Evolutionary conservation across 1,140 invertebrate species (phyloP).

Genomic region (Amphibalanus amphitrite): DNA sequence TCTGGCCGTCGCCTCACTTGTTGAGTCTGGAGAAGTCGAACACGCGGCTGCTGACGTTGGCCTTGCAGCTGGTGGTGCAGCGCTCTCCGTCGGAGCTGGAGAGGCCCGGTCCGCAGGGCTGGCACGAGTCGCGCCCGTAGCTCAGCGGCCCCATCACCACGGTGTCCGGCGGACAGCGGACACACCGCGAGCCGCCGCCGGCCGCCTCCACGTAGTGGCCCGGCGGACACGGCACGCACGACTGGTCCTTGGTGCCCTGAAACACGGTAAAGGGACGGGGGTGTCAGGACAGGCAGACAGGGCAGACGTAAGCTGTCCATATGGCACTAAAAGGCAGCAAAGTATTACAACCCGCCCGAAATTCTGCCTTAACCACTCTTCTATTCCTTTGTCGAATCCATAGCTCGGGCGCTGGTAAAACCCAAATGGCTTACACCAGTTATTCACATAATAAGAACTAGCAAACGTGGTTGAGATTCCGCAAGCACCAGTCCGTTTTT

Average conservation of each 20-base stretch:
- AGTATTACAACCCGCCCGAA: too few relatives aligned
- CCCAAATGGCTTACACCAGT: too few relatives aligned
- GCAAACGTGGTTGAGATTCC: too few relatives aligned
- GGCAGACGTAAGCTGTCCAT: too few relatives aligned
- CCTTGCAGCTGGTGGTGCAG: constrained; percentile 27
- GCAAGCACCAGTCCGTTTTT: too few relatives aligned
- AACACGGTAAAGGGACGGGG: too few relatives aligned
- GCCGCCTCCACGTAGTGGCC: constrained; percentile 30
- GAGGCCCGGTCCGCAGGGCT: constrained; percentile 34
- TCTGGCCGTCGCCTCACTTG: constrained; percentile 24
- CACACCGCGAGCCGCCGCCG: constrained; percentile 23
- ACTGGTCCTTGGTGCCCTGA: constrained; percentile 17
- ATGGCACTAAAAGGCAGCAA: too few relatives aligned
- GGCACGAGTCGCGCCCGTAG: constrained; percentile 29
- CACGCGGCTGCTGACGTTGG: constrained; percentile 22
- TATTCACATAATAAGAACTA: too few relatives aligned
- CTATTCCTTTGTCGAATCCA: too few relatives aligned
- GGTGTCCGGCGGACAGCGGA: constrained; percentile 31
- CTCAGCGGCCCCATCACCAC: constrained; percentile 29
- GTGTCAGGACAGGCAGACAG: too few relatives aligned
- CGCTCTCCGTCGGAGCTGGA: constrained; percentile 24
- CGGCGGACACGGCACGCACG: constrained; percentile 36
- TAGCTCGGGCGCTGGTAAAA: too few relatives aligned
- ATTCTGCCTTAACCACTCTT: too few relatives aligned
- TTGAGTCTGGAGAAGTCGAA: constrained; percentile 32